A percentile compares a stretch with the other conserved stretches of the same genome.
phyloP scores from a whole-genome alignment of 2,888 invertebrate genomes.

The Acanthosepion lycidas region DNA sequence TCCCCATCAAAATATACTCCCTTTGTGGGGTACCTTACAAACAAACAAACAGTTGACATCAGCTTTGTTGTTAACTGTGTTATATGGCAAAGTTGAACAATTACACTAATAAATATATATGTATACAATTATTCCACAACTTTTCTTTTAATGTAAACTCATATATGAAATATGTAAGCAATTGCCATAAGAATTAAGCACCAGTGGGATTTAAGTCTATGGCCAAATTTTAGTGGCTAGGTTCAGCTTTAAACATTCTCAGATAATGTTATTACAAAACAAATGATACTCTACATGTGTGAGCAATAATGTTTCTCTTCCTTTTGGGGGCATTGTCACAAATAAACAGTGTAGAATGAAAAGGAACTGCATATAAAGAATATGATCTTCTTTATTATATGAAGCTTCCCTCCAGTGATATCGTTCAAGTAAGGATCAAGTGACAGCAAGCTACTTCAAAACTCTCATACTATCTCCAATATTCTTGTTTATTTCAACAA shows the following conservation, averaged over 20 bases:
- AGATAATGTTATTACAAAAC: neutral
- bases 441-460: no score
- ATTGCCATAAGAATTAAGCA: neutral
- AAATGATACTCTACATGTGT: no score
- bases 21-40: neutral
- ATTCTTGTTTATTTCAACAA: no score
- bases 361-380: no score
- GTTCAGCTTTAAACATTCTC: neutral
- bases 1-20: neutral
- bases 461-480: no score
- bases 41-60: conserved; percentile 33
- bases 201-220: neutral
- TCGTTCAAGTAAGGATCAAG: no score
- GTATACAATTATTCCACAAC: conserved; percentile 17
- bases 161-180: neutral
- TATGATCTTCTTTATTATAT: no score
- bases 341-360: no score
- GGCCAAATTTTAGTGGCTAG: neutral
- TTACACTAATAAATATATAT: neutral
- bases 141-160: neutral
- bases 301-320: no score
- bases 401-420: no score
- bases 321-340: no score
- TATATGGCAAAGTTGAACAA: conserved; percentile 6
- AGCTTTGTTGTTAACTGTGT: neutral